phyloP scores from a whole-genome alignment of 2,797 vertebrate species.

The Falco rusticolus region DNA sequence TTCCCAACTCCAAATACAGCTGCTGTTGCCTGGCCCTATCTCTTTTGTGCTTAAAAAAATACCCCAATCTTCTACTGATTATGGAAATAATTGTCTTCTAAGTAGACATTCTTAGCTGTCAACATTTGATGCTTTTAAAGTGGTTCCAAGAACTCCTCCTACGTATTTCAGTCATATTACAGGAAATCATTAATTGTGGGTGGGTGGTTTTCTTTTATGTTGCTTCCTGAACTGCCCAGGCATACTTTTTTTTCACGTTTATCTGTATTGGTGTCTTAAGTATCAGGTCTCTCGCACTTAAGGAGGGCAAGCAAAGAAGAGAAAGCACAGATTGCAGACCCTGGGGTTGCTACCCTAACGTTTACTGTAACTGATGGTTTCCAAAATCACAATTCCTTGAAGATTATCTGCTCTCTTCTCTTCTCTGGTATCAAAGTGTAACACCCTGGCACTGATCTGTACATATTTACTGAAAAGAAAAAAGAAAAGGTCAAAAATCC shows the following conservation, averaged over 20 bases:
- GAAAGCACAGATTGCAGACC: background rate
- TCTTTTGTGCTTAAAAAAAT: background rate
- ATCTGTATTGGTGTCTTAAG: background rate
- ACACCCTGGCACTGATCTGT: background rate
- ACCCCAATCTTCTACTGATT: background rate
- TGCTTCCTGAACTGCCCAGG: background rate
- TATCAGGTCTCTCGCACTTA: background rate
- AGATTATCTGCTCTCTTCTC: background rate
- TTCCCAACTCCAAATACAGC: background rate
- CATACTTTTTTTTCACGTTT: background rate
- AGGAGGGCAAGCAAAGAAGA: background rate
- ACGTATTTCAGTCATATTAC: background rate
- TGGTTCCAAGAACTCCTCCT: background rate
- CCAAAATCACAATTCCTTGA: background rate
- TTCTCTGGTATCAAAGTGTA: background rate
- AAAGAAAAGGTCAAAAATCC: too few species aligned
- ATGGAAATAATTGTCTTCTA: background rate
- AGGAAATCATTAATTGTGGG: background rate
- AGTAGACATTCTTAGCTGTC: background rate
- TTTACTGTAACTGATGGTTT: background rate
- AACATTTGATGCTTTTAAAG: background rate
- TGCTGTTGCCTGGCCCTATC: background rate
- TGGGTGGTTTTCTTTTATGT: background rate
- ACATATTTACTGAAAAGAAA: background rate
- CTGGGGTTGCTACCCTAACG: background rate